Conservation (phyloP, 92 coral and sea anemone species). For the Galaxea fascicularis region DNA sequence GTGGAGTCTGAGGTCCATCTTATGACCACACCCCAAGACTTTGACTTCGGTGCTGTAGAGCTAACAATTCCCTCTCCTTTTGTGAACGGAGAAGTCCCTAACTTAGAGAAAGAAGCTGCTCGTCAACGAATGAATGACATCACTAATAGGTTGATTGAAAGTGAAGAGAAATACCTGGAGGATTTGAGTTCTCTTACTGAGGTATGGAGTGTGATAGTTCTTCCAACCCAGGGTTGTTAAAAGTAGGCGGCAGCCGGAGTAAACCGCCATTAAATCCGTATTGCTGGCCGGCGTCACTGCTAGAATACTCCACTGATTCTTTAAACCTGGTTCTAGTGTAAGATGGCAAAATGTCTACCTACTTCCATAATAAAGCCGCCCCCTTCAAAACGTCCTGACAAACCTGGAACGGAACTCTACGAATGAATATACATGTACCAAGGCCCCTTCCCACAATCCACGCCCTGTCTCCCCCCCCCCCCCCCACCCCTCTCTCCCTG, state of each 20-base stretch:
- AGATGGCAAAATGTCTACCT: no score
- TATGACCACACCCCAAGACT: conserved; percentile 64
- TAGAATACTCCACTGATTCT: no score
- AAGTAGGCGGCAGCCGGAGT: not conserved
- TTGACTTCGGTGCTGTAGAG: conserved; percentile 83
- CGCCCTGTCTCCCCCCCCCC: no score
- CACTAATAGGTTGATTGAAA: conserved; percentile 74
- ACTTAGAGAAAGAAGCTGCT: conserved; percentile 56
- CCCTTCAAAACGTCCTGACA: no score
- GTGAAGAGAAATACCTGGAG: conserved; percentile 85
- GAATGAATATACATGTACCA: no score
- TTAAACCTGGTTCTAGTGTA: no score
- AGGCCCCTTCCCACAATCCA: no score
- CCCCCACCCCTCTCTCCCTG: no score
- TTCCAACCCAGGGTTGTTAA: not conserved
- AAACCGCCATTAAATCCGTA: no score
- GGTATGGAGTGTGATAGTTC: conserved; percentile 43
- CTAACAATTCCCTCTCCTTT: conserved; percentile 80
- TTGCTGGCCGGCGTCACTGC: no score
- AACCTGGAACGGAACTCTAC: no score
- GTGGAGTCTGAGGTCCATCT: conserved; percentile 74
- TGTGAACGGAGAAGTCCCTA: conserved; percentile 65
- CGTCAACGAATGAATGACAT: conserved; percentile 76
- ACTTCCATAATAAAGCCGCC: no score
- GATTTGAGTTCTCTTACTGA: conserved; percentile 85